Evolutionary conservation across 1,140 invertebrate genomes (phyloP).

Genomic region (Trachymyrmex cornetzi): DNA sequence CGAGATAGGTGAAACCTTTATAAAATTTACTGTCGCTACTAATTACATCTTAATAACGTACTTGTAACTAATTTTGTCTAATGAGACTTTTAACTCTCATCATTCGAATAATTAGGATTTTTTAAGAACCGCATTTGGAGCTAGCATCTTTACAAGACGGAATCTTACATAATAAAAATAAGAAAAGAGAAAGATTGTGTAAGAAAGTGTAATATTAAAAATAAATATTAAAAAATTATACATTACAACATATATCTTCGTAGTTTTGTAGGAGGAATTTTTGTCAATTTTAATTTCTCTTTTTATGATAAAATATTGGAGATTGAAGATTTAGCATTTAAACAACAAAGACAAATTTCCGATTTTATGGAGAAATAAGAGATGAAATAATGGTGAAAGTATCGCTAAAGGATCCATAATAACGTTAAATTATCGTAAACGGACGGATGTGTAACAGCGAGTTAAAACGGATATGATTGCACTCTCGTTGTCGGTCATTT

Average conservation of each 20-base stretch:
- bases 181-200: background rate
- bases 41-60: background rate
- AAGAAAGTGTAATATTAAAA: background rate
- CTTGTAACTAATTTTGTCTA: background rate
- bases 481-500: slow-evolving; percentile 32
- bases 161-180: background rate
- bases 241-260: background rate
- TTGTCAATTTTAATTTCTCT: background rate
- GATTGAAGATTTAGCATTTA: background rate
- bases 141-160: background rate
- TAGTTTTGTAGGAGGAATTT: background rate
- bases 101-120: background rate
- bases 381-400: slow-evolving; percentile 5
- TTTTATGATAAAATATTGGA: background rate
- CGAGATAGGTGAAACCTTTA: background rate
- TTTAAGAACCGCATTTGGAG: background rate
- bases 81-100: slow-evolving; percentile 2
- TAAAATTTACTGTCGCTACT: background rate
- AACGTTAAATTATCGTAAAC: background rate
- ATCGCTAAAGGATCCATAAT: background rate
- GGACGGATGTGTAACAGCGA: background rate
- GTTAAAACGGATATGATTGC: slow-evolving; percentile 31
- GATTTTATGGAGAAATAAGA: background rate
- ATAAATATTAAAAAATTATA: background rate
- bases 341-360: background rate